Conservation (phyloP, 2,797 vertebrate genomes). For the Sitta carolinensis region DNA sequence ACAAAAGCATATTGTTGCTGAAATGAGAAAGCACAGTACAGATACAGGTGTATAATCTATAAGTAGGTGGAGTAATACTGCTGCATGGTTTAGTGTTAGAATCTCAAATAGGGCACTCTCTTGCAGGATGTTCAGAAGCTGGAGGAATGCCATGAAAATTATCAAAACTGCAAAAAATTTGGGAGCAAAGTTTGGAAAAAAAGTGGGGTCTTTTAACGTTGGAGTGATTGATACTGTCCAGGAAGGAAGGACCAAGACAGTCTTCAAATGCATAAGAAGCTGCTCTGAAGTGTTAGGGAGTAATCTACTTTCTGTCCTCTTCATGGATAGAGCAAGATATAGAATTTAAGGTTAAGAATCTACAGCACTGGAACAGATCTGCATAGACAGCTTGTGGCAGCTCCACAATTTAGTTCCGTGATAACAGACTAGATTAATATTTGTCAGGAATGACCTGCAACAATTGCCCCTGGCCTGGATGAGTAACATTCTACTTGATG, state of each 20-base stretch:
- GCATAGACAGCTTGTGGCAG: neutral
- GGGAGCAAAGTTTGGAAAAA: neutral
- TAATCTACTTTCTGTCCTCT: neutral
- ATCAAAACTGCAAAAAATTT: neutral
- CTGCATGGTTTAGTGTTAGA: neutral
- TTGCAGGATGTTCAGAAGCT: neutral
- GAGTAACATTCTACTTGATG: neutral
- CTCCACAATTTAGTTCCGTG: neutral
- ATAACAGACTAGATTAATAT: neutral
- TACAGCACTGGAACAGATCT: neutral
- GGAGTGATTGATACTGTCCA: neutral
- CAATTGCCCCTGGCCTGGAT: neutral
- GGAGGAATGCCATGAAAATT: neutral
- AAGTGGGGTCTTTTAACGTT: neutral
- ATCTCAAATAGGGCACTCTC: neutral
- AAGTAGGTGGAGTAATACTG: neutral
- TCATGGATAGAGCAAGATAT: neutral
- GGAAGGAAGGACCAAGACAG: neutral
- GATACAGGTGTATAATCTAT: neutral
- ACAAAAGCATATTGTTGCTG: neutral
- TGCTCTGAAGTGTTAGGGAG: neutral
- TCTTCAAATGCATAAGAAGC: neutral
- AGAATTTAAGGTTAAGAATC: neutral
- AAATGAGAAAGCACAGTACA: neutral
- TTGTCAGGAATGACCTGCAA: neutral